phyloP scores from a whole-genome alignment of 2,888 invertebrate species.

The Hirtodrosophila duncani region DNA sequence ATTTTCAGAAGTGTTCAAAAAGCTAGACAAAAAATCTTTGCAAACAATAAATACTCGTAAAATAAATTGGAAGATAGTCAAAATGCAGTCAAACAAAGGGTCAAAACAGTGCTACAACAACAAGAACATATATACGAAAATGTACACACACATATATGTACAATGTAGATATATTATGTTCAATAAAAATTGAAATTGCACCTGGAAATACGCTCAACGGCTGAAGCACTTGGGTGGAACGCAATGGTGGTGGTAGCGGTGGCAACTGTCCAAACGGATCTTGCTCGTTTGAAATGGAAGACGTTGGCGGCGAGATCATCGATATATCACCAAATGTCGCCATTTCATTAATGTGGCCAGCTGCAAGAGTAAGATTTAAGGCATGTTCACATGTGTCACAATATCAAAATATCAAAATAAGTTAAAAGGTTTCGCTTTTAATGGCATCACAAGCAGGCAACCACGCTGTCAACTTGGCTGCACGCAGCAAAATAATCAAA shows the following conservation, averaged over 20 bases:
- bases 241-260: slow-evolving; percentile 79
- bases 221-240: slow-evolving; percentile 79
- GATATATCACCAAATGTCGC: slow-evolving; percentile 78
- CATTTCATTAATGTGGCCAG: slow-evolving; percentile 79
- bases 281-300: slow-evolving; percentile 79
- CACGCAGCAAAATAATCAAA: slow-evolving; percentile 4
- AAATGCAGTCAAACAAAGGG: slow-evolving; percentile 38
- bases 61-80: slow-evolving; percentile 8
- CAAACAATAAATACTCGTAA: background rate
- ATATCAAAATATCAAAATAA: background rate
- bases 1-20: slow-evolving; percentile 22
- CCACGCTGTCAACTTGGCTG: slow-evolving; percentile 7
- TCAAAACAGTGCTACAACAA: slow-evolving; percentile 36
- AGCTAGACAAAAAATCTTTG: slow-evolving; percentile 13
- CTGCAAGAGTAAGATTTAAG: slow-evolving; percentile 46
- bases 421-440: background rate
- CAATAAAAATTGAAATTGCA: slow-evolving; percentile 44
- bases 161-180: background rate
- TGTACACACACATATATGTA: background rate
- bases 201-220: slow-evolving; percentile 79
- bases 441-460: too few relatives aligned
- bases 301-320: slow-evolving; percentile 79
- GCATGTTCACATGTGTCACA: background rate
- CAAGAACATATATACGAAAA: slow-evolving; percentile 9
- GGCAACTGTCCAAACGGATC: slow-evolving; percentile 79